Percentiles rank a stretch among this genome's conserved stretches.
These are phyloP conservation scores for Phaetusa simplex DNA, from an alignment of 2,113 vertebrate genomes.

Conservation along the genomic window DNA sequence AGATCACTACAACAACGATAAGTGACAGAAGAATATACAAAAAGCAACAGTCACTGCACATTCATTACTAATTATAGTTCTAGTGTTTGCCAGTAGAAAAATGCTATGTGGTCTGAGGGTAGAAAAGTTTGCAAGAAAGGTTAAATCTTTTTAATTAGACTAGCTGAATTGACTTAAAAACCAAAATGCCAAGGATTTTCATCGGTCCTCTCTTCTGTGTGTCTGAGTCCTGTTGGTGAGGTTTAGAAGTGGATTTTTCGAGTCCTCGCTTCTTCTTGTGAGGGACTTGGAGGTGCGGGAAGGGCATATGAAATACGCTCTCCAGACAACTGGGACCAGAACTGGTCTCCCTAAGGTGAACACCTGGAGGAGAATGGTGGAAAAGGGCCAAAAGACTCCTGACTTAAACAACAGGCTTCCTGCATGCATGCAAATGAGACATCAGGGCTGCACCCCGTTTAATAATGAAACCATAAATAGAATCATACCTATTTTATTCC, in stretches of 20 bases:
- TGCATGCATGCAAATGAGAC: neutral
- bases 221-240: neutral
- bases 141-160: neutral
- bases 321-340: neutral
- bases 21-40: neutral
- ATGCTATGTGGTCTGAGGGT: accelerated
- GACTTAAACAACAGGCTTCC: neutral
- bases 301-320: neutral
- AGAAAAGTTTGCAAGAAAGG: neutral
- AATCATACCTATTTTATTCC: neutral
- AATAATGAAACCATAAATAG: neutral
- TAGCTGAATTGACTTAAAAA: neutral
- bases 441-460: neutral
- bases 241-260: neutral
- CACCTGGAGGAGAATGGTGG: neutral
- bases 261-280: neutral
- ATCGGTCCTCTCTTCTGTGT: neutral
- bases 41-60: neutral
- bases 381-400: neutral
- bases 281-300: neutral
- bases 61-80: neutral
- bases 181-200: neutral
- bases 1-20: neutral
- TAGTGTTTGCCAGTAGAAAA: neutral
- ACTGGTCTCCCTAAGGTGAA: neutral